Conservation (phyloP, 2,888 invertebrate species). For the Diplolepis rosae region DNA sequence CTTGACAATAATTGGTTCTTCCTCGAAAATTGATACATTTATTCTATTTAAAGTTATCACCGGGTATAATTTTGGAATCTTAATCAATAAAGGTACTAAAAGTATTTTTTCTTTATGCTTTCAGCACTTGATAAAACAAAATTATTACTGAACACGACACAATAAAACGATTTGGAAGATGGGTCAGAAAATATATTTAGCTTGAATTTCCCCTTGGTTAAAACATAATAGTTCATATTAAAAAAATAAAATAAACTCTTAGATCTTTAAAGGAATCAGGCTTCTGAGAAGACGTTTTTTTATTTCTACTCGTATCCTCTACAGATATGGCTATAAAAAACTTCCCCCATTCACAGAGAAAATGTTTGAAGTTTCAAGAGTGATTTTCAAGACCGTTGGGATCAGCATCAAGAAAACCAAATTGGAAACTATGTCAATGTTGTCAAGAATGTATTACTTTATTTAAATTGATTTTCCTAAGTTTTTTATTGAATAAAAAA, state of each 20-base stretch:
- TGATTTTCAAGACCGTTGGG: background rate
- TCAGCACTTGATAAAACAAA: too few species aligned
- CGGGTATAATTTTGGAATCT: too few species aligned
- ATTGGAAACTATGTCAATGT: background rate
- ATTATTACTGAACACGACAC: too few species aligned
- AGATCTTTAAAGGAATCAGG: slow-evolving; percentile 1
- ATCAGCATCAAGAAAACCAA: slow-evolving; percentile 6
- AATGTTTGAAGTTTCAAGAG: background rate
- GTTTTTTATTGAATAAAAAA: background rate
- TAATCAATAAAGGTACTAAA: too few species aligned
- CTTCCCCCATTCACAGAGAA: background rate
- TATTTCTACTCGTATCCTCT: background rate
- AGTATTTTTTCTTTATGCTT: too few species aligned
- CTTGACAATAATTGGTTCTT: too few species aligned
- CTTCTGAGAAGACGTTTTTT: background rate
- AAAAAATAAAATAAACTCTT: background rate
- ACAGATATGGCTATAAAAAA: background rate
- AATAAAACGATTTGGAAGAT: too few species aligned
- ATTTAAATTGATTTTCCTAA: background rate
- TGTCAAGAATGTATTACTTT: background rate
- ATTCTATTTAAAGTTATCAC: too few species aligned
- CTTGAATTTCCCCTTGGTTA: background rate
- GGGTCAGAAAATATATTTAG: too few species aligned
- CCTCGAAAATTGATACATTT: too few species aligned
- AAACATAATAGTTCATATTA: background rate